Conservation (phyloP, 1,140 invertebrate species). For the Monomorium pharaonis region DNA sequence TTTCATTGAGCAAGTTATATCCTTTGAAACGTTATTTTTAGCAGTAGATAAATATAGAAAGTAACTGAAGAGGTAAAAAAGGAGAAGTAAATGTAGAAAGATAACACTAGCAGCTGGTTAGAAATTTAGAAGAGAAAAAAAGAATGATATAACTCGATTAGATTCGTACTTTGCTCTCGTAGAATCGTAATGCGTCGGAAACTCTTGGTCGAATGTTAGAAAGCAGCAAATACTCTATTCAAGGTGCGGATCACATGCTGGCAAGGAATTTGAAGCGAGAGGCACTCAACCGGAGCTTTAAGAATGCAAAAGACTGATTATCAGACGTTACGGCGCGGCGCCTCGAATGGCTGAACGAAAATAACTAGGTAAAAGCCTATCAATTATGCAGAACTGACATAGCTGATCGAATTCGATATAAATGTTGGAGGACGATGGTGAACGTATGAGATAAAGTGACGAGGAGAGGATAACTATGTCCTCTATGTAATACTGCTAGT, state of each 20-base stretch:
- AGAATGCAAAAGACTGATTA: constrained; percentile 56
- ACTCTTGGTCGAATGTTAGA: constrained; percentile 29
- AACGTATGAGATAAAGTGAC: background rate
- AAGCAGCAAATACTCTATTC: constrained; percentile 40
- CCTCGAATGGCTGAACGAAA: constrained; percentile 24
- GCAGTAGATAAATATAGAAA: constrained; percentile 11
- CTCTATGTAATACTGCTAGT: background rate
- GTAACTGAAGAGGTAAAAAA: background rate
- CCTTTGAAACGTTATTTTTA: background rate
- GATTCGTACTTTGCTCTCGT: constrained; percentile 36
- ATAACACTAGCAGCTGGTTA: constrained; percentile 4
- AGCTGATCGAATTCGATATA: constrained; percentile 36
- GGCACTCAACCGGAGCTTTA: constrained; percentile 50
- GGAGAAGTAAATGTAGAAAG: background rate
- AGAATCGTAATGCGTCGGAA: constrained; percentile 49
- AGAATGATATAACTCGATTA: background rate
- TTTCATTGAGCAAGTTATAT: background rate
- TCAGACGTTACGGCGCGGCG: constrained; percentile 39
- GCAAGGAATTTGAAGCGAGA: constrained; percentile 36
- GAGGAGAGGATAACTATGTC: background rate
- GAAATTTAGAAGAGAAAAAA: constrained; percentile 14
- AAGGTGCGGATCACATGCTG: constrained; percentile 25
- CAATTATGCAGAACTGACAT: constrained; percentile 53
- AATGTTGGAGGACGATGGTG: background rate
- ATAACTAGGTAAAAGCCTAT: constrained; percentile 35